These are phyloP conservation scores for Amniataba percoides DNA, from an alignment of 2,797 vertebrate genomes.

Conservation along the genomic window DNA sequence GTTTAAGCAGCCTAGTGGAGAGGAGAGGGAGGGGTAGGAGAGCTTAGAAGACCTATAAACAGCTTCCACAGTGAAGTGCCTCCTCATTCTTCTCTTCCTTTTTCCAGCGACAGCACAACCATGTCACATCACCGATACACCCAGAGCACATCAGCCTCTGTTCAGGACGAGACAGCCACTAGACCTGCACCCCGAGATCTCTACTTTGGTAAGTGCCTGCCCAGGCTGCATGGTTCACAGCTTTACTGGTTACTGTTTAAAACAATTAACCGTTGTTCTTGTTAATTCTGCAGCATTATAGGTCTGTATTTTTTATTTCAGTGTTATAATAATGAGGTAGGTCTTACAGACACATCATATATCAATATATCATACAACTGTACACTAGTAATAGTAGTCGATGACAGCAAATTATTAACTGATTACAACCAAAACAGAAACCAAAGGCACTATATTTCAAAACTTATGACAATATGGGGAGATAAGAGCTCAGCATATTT, in stretches of 20 bases:
- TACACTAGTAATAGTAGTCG: neutral
- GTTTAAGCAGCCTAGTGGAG: too few species aligned
- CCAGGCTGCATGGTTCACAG: neutral
- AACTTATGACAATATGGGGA: too few species aligned
- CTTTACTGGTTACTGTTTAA: too few species aligned
- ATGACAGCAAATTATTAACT: neutral
- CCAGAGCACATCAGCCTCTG: neutral
- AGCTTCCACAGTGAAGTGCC: too few species aligned
- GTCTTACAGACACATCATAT: neutral
- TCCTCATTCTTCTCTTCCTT: constrained; percentile 3
- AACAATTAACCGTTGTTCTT: too few species aligned
- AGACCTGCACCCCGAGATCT: neutral
- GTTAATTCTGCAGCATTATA: too few species aligned
- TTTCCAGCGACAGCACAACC: neutral
- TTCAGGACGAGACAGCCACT: neutral
- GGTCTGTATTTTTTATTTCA: neutral
- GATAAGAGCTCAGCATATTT: neutral
- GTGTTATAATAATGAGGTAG: neutral
- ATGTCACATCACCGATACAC: constrained; percentile 43
- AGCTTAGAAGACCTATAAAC: too few species aligned
- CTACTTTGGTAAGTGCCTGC: constrained; percentile 46
- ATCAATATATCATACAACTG: neutral
- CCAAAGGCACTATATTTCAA: neutral
- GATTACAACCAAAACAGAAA: neutral
- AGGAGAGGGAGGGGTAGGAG: too few species aligned